phyloP scores from a whole-genome alignment of 2,113 vertebrate species.

The Thamnophis sirtalis region DNA sequence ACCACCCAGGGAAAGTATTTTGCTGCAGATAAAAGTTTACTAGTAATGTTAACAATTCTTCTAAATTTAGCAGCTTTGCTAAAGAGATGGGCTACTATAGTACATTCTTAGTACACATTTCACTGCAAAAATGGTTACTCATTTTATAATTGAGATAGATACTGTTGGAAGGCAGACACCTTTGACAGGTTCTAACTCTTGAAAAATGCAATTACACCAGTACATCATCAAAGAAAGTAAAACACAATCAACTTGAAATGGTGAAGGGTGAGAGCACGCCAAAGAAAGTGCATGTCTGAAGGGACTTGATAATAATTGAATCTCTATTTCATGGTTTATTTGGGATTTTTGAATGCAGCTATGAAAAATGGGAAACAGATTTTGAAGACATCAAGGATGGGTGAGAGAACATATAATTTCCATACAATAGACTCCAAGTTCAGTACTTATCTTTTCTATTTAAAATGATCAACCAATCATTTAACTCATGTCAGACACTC shows the following conservation, averaged over 20 bases:
- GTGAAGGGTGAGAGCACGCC: background rate
- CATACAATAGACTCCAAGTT: background rate
- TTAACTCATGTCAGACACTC: background rate
- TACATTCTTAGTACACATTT: background rate
- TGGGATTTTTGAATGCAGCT: background rate
- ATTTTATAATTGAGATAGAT: background rate
- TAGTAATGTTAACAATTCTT: background rate
- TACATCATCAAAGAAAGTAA: background rate
- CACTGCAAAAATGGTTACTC: background rate
- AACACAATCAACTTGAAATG: background rate
- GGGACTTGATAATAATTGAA: background rate
- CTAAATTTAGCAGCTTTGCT: background rate
- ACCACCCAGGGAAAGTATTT: background rate
- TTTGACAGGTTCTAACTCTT: background rate
- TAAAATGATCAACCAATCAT: background rate
- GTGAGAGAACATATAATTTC: background rate
- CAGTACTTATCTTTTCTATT: background rate
- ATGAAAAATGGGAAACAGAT: background rate
- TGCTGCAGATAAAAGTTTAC: conserved; percentile 3
- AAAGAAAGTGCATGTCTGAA: background rate
- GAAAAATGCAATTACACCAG: background rate
- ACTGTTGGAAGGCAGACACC: background rate
- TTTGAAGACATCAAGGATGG: background rate
- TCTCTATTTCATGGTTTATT: background rate
- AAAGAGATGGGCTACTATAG: background rate